Conservation (phyloP, 2,888 invertebrate species). For the Pyrgus malvae region DNA sequence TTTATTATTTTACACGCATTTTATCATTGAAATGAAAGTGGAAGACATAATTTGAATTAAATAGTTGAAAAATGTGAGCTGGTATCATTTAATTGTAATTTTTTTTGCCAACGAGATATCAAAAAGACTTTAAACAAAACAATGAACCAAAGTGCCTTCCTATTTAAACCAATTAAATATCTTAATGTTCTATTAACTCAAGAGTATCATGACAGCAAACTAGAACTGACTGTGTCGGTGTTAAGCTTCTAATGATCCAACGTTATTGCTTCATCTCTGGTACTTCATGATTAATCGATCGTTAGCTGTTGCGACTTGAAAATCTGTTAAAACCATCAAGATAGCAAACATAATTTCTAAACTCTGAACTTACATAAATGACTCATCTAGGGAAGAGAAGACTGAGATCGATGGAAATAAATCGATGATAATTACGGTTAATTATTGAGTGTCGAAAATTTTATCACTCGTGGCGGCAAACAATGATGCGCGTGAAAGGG, state of each 20-base stretch:
- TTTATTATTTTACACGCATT: too few species aligned
- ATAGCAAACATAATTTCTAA: slow-evolving; percentile 17
- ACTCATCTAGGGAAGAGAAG: slow-evolving; percentile 11
- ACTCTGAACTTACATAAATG: slow-evolving; percentile 15
- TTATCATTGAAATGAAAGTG: too few species aligned
- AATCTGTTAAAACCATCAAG: slow-evolving; percentile 23
- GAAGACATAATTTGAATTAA: too few species aligned
- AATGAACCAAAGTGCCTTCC: too few species aligned
- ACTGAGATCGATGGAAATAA: slow-evolving; percentile 14
- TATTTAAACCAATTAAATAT: not conserved
- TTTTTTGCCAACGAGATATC: too few species aligned
- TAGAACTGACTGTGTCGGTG: slow-evolving; percentile 12
- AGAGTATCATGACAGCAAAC: not conserved
- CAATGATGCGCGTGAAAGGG: slow-evolving; percentile 71
- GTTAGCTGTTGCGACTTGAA: slow-evolving; percentile 20
- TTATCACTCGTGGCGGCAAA: slow-evolving; percentile 44
- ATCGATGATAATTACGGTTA: slow-evolving; percentile 20
- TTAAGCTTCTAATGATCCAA: slow-evolving; percentile 22
- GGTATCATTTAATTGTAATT: too few species aligned
- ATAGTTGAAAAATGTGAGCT: too few species aligned
- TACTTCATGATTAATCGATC: slow-evolving; percentile 25
- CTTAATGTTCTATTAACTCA: not conserved
- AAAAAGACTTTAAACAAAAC: too few species aligned
- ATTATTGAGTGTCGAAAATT: slow-evolving; percentile 32
- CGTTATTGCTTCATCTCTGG: slow-evolving; percentile 24